Base-by-base conservation (phyloP, 2,113 vertebrate genomes). In the Callocephalon fimbriatum region DNA sequence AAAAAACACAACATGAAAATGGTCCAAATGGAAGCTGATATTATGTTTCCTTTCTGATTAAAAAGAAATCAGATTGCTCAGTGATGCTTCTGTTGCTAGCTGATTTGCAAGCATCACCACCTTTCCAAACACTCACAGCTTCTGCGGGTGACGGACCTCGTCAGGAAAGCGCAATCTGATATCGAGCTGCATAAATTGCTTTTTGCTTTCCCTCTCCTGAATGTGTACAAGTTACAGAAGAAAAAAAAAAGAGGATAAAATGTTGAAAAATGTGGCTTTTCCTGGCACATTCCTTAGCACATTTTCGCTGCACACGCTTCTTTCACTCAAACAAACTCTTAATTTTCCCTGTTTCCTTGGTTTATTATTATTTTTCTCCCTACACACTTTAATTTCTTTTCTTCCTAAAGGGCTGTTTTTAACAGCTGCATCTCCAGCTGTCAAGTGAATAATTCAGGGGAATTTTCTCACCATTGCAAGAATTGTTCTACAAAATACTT, bases 401-500 rank as follows among this genome's bases (percentile, higher is more conserved):
- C 93, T 97, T 95, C 83, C 42, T 94, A 90, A 96, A 97, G 73
- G 91, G 74, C 67, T 94, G 53, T 80, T 96, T 97, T 96, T 91
- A 97, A 97, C 72, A 96, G 88, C 88, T 93, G 91, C 93, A 89
- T 87, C 85, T 96, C 86, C 85, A 94, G 95, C 95, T 90, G 96
- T 96, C 95, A 97, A 97, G 58, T 91, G 95, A 97, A 96, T 95
- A 96, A 90, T 95, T 95, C 85, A 93, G 78, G 88, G 45, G 67
- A 72, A 86, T 86, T 92, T 96, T 97, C 56, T 94, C 87, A 92
- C 61, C 80, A 92, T 95, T 97, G 96, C 82, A 88, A 93, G 79
- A 54, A 94, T 96, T 95, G 75, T 96, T 97, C 92, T 89, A 93
- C 67, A 96, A 97, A 98, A 95, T 71, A 88, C 88, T 94, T 97